These are phyloP conservation scores for Hylaeus volcanicus DNA, from an alignment of 1,140 invertebrate species.

Conservation along the genomic window DNA sequence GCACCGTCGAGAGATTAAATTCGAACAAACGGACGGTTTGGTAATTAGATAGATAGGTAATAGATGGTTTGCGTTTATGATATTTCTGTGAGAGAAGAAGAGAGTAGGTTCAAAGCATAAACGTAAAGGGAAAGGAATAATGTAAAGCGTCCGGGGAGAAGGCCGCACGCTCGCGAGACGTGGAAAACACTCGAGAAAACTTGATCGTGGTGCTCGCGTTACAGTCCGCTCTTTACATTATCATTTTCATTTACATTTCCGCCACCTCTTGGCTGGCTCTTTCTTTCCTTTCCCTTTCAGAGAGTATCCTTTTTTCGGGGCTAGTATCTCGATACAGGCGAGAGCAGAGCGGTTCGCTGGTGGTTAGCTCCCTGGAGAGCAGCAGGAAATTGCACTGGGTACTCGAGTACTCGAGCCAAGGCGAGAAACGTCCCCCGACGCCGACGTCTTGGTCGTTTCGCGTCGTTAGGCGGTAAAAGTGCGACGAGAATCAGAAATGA, in stretches of 20 bases:
- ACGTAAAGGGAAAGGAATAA: not conserved
- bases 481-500: slow-evolving; percentile 51
- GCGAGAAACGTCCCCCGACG: slow-evolving; percentile 10
- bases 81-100: too few species aligned
- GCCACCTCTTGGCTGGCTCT: not conserved
- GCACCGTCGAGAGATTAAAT: too few species aligned
- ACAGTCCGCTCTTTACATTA: slow-evolving; percentile 31
- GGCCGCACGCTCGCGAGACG: not conserved
- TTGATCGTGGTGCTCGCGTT: slow-evolving; percentile 16
- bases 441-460: slow-evolving; percentile 19
- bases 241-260: slow-evolving; percentile 57
- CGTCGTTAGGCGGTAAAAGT: slow-evolving; percentile 38
- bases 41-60: too few species aligned
- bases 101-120: too few species aligned
- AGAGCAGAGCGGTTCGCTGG: not conserved
- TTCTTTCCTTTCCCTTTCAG: not conserved
- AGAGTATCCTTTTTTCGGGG: not conserved
- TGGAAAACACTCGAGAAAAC: slow-evolving; percentile 8
- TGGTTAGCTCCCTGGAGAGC: slow-evolving; percentile 1
- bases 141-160: not conserved
- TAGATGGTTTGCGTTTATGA: not conserved
- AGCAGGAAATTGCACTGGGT: slow-evolving; percentile 44
- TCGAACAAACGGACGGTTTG: too few species aligned
- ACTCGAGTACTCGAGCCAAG: slow-evolving; percentile 9
- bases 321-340: slow-evolving; percentile 5